These are phyloP conservation scores for Anableps anableps DNA, from an alignment of 2,797 vertebrate genomes.

Conservation along the genomic window DNA sequence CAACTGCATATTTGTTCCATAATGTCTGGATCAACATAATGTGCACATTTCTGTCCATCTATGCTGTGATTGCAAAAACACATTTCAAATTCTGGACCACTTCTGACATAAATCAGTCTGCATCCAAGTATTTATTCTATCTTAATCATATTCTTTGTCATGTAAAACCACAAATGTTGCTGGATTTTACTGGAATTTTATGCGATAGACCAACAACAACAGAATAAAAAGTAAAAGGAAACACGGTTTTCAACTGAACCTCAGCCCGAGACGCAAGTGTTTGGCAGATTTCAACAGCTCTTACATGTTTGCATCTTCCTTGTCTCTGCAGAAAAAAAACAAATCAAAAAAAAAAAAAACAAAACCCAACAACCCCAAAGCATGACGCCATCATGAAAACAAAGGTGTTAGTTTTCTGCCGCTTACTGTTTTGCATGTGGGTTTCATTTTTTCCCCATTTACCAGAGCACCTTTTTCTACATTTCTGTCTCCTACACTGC, in stretches of 20 bases:
- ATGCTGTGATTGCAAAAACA: conserved; percentile 1
- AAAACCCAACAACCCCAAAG: not conserved
- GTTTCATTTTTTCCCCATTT: no score
- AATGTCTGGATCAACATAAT: not conserved
- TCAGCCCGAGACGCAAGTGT: not conserved
- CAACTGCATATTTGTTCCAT: no score
- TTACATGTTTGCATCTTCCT: not conserved
- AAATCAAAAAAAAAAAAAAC: no score
- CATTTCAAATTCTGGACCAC: not conserved
- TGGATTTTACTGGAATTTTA: no score
- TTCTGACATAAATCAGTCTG: not conserved
- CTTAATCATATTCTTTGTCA: not conserved
- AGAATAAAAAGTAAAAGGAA: not conserved
- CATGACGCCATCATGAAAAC: not conserved
- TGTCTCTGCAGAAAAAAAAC: not conserved
- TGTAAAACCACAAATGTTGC: not conserved
- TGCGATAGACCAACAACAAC: not conserved
- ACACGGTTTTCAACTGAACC: not conserved
- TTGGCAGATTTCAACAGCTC: no score
- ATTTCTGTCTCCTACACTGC: no score
- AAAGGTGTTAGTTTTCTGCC: no score
- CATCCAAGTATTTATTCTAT: not conserved
- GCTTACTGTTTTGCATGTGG: no score
- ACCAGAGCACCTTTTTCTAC: no score
- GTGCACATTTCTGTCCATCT: not conserved